These are phyloP conservation scores for Pteropus alecto DNA, from an alignment of 2,113 vertebrate genomes.

Conservation along the genomic window DNA sequence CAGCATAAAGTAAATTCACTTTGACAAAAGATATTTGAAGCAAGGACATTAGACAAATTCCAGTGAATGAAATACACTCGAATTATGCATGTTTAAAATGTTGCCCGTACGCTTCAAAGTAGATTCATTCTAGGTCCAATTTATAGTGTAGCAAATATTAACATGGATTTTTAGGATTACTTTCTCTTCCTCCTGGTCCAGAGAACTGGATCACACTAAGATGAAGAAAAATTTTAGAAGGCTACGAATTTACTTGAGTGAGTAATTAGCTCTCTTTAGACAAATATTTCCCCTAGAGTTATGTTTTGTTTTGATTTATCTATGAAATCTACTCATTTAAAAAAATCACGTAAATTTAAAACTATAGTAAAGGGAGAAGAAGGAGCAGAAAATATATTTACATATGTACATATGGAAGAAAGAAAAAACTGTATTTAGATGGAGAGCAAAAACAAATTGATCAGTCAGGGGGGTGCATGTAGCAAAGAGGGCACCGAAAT, in stretches of 20 bases:
- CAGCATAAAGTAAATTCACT: not conserved
- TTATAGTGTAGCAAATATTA: conserved; percentile 1
- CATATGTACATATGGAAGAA: not conserved
- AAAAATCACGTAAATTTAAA: conserved; percentile 8
- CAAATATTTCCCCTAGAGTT: not conserved
- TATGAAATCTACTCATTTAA: not conserved
- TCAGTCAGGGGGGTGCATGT: not conserved
- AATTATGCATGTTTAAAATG: conserved; percentile 3
- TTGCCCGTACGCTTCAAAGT: not conserved
- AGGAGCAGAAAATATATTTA: not conserved
- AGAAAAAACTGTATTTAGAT: not conserved
- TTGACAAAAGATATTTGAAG: conserved; percentile 8
- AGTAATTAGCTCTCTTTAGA: conserved; percentile 22
- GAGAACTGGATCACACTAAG: not conserved
- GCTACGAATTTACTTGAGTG: not conserved
- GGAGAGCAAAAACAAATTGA: not conserved
- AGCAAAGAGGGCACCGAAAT: not conserved
- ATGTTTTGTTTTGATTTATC: conserved; percentile 31
- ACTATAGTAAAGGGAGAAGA: not conserved
- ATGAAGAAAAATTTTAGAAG: not conserved
- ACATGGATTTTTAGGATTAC: not conserved
- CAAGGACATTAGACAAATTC: not conserved
- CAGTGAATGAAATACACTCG: not conserved
- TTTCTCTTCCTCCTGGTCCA: conserved; percentile 18
- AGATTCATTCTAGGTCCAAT: not conserved